Evolutionary conservation across 2,888 invertebrate species (phyloP).

Genomic region (Idaea dimidiata): DNA sequence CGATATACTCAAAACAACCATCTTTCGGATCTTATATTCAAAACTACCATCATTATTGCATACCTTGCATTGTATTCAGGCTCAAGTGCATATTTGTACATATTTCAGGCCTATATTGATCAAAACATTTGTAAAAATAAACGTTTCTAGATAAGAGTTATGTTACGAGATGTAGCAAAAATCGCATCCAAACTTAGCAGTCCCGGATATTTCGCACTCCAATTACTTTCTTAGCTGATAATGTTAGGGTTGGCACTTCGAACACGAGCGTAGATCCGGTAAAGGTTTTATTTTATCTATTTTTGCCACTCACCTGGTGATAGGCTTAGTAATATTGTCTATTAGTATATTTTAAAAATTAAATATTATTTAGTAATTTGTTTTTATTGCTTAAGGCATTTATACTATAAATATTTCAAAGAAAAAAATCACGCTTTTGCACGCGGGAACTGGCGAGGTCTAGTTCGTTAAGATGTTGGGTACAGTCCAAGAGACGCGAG

Average conservation of each 20-base stretch:
- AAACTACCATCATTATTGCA: not conserved
- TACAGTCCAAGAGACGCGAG: too few species aligned
- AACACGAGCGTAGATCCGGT: not conserved
- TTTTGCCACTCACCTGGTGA: too few species aligned
- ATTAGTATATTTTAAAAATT: too few species aligned
- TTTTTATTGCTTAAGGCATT: too few species aligned
- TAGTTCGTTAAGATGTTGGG: too few species aligned
- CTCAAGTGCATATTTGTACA: not conserved
- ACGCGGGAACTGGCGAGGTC: too few species aligned
- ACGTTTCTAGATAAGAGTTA: not conserved
- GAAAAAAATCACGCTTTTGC: too few species aligned
- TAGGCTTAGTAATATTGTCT: too few species aligned
- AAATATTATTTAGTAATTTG: too few species aligned
- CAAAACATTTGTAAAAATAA: slow-evolving; percentile 7
- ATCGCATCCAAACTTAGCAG: slow-evolving; percentile 35
- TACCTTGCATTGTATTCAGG: not conserved
- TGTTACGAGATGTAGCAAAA: slow-evolving; percentile 34
- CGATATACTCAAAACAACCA: too few species aligned
- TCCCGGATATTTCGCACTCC: slow-evolving; percentile 51
- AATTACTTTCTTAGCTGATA: slow-evolving; percentile 47
- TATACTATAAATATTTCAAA: too few species aligned
- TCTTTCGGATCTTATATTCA: not conserved
- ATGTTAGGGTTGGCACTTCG: slow-evolving; percentile 42
- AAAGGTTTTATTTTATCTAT: too few species aligned
- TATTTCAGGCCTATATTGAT: not conserved